Evolutionary conservation across 30 jellyfish, hydroid and myxozoan genomes (phyloP), one percentile per base, ranked within the genome.

Genomic region (Pseudorhiza aurosa): DNA sequence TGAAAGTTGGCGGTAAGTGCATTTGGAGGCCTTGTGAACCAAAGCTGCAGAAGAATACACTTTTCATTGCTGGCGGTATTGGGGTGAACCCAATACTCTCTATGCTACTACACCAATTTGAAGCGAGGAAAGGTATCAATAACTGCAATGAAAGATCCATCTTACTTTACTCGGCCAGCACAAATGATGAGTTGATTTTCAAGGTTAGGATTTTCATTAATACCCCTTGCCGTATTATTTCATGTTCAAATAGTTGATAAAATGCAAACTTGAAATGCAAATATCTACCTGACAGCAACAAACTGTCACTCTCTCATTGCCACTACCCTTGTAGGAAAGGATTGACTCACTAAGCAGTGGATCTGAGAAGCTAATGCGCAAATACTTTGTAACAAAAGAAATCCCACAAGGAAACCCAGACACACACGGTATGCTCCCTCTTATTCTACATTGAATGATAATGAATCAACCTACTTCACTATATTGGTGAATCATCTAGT

Each of bases 21-120:
- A 44, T 37, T 40, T 71, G 86, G 85, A 77, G 75, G 46, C 75
- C 85, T 0, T 11, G 9, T 5, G 65, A 18, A 8, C 27, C 46
- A 31, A 21, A 32, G 22, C 17, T 24, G 21, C 43, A 25, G 35
- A 84, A 72, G 51, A 55, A 60, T 31, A 60, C 83, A 0, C 65
- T 92, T 26, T 84, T 92, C 40, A 65, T 92, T 14, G 98, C 96
- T 58, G 98, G 96, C 35, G 98, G 98, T 0, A 96, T 92, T 36
- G 98, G 98, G 19, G 81, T 92, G 17, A 92, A 92, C 57, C 98
- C 98, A 19, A 59, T 92, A 12, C 82, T 65, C 31, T 92, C 98
- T 8, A 85, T 92, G 31, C 39, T 85, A 24, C 45, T 57, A 53
- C 64, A 78, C 46, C 65, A 73, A 1, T 75, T 36, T 36, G 89